These are phyloP conservation scores for Gastracanthus pulcherrimus DNA, from an alignment of 2,888 invertebrate genomes.

Conservation along the genomic window DNA sequence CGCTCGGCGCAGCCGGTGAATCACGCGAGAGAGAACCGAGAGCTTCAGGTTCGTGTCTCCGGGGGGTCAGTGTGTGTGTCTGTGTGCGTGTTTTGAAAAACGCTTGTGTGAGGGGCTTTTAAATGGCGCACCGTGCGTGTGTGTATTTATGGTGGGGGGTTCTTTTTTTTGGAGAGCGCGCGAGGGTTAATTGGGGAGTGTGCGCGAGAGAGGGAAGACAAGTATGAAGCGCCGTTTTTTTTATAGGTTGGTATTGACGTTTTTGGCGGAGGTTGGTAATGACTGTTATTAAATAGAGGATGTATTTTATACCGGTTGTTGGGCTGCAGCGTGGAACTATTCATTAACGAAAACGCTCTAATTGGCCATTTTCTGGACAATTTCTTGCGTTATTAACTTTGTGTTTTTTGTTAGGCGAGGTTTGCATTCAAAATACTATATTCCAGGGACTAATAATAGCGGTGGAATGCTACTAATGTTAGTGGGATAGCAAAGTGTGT, in stretches of 20 bases:
- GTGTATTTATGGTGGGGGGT: neutral
- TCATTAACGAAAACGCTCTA: conserved; percentile 1
- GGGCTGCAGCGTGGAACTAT: neutral
- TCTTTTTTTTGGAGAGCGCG: neutral
- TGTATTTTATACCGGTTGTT: neutral
- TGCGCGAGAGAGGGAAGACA: too few species aligned
- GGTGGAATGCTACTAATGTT: too few species aligned
- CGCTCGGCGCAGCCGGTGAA: neutral
- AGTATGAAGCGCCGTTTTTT: too few species aligned
- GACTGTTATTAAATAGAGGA: neutral
- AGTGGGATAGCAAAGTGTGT: too few species aligned
- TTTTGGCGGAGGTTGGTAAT: neutral
- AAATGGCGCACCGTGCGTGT: too few species aligned
- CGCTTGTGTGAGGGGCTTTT: neutral
- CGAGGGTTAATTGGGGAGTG: neutral
- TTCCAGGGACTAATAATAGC: too few species aligned
- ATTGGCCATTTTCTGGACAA: neutral
- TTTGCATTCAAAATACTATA: too few species aligned
- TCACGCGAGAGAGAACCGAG: neutral
- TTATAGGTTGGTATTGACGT: too few species aligned
- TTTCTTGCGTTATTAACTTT: neutral
- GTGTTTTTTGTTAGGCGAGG: too few species aligned
- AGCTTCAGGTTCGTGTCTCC: neutral
- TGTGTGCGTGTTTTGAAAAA: neutral
- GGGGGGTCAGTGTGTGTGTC: neutral